These are phyloP conservation scores for Ictalurus furcatus DNA, from an alignment of 2,113 vertebrate genomes.

Conservation along the genomic window DNA sequence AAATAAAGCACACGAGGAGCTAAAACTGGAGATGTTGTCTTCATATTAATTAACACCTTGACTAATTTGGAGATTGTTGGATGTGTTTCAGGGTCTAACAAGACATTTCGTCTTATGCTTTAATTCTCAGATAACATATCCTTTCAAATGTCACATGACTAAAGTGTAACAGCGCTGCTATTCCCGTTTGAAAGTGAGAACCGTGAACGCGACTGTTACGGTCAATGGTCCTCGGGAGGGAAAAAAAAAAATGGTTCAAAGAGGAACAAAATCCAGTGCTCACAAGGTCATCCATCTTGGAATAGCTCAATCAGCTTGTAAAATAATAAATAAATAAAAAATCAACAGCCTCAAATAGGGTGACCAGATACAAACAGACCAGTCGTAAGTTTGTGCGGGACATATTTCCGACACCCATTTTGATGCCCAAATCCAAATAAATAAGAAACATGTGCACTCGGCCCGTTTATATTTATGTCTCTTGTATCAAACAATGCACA, in stretches of 20 bases:
- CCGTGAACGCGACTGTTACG: not conserved
- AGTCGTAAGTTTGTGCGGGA: too few relatives aligned
- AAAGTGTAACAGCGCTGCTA: not conserved
- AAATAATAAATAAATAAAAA: not conserved
- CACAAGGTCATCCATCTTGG: not conserved
- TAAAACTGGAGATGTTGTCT: not conserved
- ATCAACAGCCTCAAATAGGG: not conserved
- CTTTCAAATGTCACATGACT: not conserved
- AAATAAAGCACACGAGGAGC: not conserved
- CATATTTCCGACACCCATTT: too few relatives aligned
- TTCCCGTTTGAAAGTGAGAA: not conserved
- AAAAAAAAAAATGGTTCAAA: not conserved
- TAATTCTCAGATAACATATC: not conserved
- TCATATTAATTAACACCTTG: constrained; percentile 25
- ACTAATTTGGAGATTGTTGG: not conserved
- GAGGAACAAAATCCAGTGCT: not conserved
- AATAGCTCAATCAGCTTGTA: not conserved
- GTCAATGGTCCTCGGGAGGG: not conserved
- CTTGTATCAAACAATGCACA: too few relatives aligned
- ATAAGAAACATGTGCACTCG: too few relatives aligned
- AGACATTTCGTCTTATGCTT: not conserved
- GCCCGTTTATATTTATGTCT: too few relatives aligned
- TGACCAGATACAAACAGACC: too few relatives aligned
- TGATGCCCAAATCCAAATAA: too few relatives aligned
- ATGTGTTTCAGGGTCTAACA: constrained; percentile 1